phyloP scores from a whole-genome alignment of 1,140 invertebrate genomes.

The Leptoteleia sp. region DNA sequence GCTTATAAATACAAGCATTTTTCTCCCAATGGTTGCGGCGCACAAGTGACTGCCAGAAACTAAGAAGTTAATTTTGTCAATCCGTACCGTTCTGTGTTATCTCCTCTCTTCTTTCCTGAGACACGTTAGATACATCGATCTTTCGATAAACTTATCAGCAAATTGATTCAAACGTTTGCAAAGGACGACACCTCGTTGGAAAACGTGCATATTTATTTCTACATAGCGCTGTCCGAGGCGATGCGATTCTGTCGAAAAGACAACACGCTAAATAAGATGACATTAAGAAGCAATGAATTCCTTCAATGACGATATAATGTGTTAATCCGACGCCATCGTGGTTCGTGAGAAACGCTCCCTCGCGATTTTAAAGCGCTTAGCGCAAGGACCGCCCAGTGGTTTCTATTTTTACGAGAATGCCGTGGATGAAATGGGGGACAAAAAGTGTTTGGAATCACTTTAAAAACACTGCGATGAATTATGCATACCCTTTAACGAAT shows the following conservation, averaged over 20 bases:
- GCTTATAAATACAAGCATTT: too few relatives aligned
- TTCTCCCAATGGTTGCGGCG: too few relatives aligned
- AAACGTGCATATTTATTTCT: not conserved
- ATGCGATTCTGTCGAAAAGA: conserved; percentile 1
- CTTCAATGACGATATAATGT: conserved; percentile 63
- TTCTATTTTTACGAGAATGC: conserved; percentile 68
- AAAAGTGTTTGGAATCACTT: conserved; percentile 68
- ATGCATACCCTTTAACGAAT: conserved; percentile 66
- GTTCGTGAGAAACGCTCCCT: conserved; percentile 61
- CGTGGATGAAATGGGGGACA: conserved; percentile 63
- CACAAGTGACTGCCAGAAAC: too few relatives aligned
- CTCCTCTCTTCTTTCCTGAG: conserved; percentile 38
- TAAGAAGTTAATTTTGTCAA: too few relatives aligned
- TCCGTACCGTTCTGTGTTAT: conserved; percentile 65
- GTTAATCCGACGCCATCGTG: conserved; percentile 63
- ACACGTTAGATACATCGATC: conserved; percentile 69
- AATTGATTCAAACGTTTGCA: conserved; percentile 34
- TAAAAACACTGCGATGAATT: conserved; percentile 65
- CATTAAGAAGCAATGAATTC: conserved; percentile 56
- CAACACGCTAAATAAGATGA: conserved; percentile 26
- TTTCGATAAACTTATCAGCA: conserved; percentile 70
- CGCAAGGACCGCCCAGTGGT: conserved; percentile 65
- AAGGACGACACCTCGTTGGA: conserved; percentile 12
- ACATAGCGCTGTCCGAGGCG: too few relatives aligned
- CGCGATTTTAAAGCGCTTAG: conserved; percentile 67